Base-by-base conservation (phyloP, 2,888 invertebrate species). In the Campaea margaritaria region DNA sequence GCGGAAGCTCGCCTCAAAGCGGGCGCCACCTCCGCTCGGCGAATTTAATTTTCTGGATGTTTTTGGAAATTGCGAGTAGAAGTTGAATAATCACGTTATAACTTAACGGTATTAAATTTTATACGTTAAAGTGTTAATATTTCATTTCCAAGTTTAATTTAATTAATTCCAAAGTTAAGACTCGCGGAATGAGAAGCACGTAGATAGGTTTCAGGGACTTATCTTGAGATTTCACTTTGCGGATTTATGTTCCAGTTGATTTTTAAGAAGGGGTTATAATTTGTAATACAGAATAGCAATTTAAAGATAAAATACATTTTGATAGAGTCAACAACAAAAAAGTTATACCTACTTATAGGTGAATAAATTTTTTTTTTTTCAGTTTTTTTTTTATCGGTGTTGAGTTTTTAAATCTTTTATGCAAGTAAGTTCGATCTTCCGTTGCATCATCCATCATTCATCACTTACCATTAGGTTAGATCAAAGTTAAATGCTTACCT, bases 111-210 rank as follows among this genome's bases (percentile, higher is more conserved):
- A 93, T 92, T 91, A 91, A 89, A 93, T 92, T 91, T 90, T 92
- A 91, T 88, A 91, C 91, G 86, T 83, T 90, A 88, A 92, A 90
- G 91, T 91, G 93, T 92, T 93, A 93, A 93, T 93, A 93, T 93
- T 93, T 92, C 91, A 93, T 92, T 91, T 91, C 87, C 84, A 91
- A 93, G 87, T 91, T 93, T 89, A 92, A 92, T 92, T 93, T 89
- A 91, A 93, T 93, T 93, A 92, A 91, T 91, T 90, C 89, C 79
- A 83, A 87, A 89, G 86, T 89, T 87, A 79, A 81, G 77, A 79
- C 76, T 81, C 78, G 73, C 60, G 76, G 76, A 75, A 78, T 79
- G 74, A 75, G 64, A 64, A 65, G 65, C 69, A 67, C 56, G 74
- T 60, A 69, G 68, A 67, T 68, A 68, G 64, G 62, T 71, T 75